These are phyloP conservation scores for Seriola quinqueradiata DNA, from an alignment of 2,113 vertebrate species.

Conservation along the genomic window DNA sequence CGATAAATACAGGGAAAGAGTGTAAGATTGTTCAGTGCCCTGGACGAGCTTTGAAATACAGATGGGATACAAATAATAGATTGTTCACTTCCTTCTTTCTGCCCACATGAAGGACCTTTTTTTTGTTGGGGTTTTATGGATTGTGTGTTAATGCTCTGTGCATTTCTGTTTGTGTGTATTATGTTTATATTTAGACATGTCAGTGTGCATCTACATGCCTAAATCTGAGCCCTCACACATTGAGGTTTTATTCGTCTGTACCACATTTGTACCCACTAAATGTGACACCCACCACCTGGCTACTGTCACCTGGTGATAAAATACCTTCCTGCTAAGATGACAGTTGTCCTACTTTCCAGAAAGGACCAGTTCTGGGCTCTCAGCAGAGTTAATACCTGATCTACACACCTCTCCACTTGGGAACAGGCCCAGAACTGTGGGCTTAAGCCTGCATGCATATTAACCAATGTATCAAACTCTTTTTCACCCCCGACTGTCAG, in stretches of 20 bases:
- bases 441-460: constrained; percentile 68
- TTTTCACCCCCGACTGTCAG: constrained; percentile 52
- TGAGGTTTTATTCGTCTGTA: constrained; percentile 40
- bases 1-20: not conserved
- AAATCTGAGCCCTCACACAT: constrained; percentile 46
- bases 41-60: not conserved
- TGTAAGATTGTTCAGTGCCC: not conserved
- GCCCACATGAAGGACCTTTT: not conserved
- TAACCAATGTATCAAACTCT: constrained; percentile 72
- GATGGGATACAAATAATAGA: constrained; percentile 12
- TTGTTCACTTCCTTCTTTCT: constrained; percentile 2
- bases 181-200: constrained; percentile 23
- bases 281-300: constrained; percentile 63
- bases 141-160: constrained; percentile 5
- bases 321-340: constrained; percentile 52
- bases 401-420: constrained; percentile 51
- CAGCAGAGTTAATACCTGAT: constrained; percentile 59
- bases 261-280: constrained; percentile 50
- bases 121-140: not conserved
- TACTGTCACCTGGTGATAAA: constrained; percentile 72
- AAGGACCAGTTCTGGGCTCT: constrained; percentile 50
- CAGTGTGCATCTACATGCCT: not conserved
- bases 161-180: constrained; percentile 12
- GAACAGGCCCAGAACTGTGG: constrained; percentile 48
- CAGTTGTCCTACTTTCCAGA: constrained; percentile 71